Base-by-base conservation (phyloP, 2,113 vertebrate species). In the Leptobrachium leishanense region DNA sequence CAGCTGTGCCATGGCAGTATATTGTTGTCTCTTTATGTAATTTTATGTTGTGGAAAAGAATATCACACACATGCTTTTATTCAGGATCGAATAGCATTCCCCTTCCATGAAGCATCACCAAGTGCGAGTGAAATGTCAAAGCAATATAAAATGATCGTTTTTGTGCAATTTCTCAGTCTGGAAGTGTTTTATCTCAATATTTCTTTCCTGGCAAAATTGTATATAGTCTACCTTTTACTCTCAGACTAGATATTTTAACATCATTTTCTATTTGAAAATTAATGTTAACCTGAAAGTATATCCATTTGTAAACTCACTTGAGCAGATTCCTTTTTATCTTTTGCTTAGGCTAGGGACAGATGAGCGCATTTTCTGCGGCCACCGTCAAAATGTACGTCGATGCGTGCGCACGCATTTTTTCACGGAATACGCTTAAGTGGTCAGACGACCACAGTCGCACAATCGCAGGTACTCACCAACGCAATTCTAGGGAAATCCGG, bases 151-250 rank as follows among this genome's bases (percentile, higher is more conserved):
- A 64, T 63, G 3, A 8, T 11, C 62, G 40, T 20, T 74, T 64
- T 39, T 7, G 31, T 10, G 9, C 72, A 74, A 74, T 74, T 74
- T 64, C 44, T 41, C 72, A 39, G 57, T 66, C 62, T 50, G 41
- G 62, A 44, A 75, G 13, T 75, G 8, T 66, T 66, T 75, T 12
- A 67, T 53, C 10, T 55, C 50, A 5, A 75, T 41, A 75, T 50
- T 50, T 50, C 4, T 50, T 50, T 50, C 20, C 46, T 50, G 46
- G 46, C 46, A 50, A 50, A 50, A 65, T 5, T 50, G 11, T 40
- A 43, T 44, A 10, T 65, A 43, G 50, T 64, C 50, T 41, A 69
- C 41, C 2, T 69, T 69, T 69, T 7, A 15, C 6, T 67, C 42
- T 15, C 39, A 66, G 5, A 67, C 2, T 42, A 11, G 40, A 11